Base-by-base conservation (phyloP, 2,113 vertebrate species). In the Myrmecophaga tridactyla region DNA sequence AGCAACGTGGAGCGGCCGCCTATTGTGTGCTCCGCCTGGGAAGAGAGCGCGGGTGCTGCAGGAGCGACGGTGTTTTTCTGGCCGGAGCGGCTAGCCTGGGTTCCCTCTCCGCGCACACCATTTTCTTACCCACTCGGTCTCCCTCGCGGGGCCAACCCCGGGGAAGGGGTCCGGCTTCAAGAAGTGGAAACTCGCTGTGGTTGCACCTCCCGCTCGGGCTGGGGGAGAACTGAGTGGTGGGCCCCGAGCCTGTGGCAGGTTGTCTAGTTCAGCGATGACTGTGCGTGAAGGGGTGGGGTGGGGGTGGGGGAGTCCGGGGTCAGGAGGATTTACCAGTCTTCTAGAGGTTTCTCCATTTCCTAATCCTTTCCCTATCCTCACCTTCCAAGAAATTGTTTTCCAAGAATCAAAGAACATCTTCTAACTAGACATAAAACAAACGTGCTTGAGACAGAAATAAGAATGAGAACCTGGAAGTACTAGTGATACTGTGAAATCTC, bases 11-110 rank as follows among this genome's bases (percentile, higher is more conserved):
- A 91, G 89, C 84, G 4, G 81, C 82, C 1, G 23, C 90, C 97
- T 94, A 90, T 97, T 97, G 97, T 97, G 92, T 96, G 65, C 84
- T 73, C 29, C 15, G 7, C 53, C 3, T 2, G 41, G 92, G 34
- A 82, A 36, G 86, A 72, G 63, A 60, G 62, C 43, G 46, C 46
- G 2, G 27, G 17, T 31, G 75, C 90, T 27, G 27, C 58, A 80
- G 75, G 63, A 84, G 46, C 8, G 29, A 72, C n/a, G 85, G 90
- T 25, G 27, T 21, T 60, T 94, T 94, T 70, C 56, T 53, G 48
- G 86, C 67, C 0, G 0, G 21, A 90, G 76, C 10, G 25, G 20
- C n/a, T 84, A 20, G 12, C 34, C 23, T 39, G 48, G 39, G 25
- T 89, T 56, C 46, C 41, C 46, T 72, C 29, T 43, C 8, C 17